phyloP scores from a whole-genome alignment of 2,888 invertebrate genomes.

The Lampropteryx suffumata region DNA sequence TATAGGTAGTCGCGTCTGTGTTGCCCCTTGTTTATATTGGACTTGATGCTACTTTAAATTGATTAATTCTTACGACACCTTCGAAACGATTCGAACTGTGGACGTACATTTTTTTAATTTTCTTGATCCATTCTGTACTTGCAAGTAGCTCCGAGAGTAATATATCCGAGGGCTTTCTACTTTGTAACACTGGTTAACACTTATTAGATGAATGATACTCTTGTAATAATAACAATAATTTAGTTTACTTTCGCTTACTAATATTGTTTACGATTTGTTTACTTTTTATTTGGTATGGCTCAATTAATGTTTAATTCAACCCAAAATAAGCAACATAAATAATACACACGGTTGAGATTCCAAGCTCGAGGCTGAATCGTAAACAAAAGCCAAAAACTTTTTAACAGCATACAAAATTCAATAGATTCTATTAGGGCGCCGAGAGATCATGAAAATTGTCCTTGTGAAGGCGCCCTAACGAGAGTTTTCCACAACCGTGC shows the following conservation, averaged over 20 bases:
- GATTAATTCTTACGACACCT: conserved; percentile 75
- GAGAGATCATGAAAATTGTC: conserved; percentile 64
- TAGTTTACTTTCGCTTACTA: no score
- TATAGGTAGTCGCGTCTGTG: conserved; percentile 62
- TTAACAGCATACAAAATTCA: conserved; percentile 44
- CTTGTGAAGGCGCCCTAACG: conserved; percentile 74
- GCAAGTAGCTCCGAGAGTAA: no score
- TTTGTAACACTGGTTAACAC: no score
- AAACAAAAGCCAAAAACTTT: conserved; percentile 33
- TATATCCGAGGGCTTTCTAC: no score
- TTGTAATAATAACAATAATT: no score
- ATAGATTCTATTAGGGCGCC: conserved; percentile 53
- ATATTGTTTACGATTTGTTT: no score
- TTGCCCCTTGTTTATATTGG: conserved; percentile 78
- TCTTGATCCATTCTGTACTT: conserved; percentile 16
- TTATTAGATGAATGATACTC: no score
- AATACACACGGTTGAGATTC: conserved; percentile 19
- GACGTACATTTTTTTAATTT: conserved; percentile 30
- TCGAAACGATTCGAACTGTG: conserved; percentile 43
- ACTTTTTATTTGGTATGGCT: no score
- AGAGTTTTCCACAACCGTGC: conserved; percentile 78
- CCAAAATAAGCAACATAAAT: conserved; percentile 1
- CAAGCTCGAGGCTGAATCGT: conserved; percentile 21
- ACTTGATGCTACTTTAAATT: conserved; percentile 77
- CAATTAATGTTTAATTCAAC: background rate